phyloP scores from a whole-genome alignment of 2,797 vertebrate genomes.

The Lagodon rhomboides region DNA sequence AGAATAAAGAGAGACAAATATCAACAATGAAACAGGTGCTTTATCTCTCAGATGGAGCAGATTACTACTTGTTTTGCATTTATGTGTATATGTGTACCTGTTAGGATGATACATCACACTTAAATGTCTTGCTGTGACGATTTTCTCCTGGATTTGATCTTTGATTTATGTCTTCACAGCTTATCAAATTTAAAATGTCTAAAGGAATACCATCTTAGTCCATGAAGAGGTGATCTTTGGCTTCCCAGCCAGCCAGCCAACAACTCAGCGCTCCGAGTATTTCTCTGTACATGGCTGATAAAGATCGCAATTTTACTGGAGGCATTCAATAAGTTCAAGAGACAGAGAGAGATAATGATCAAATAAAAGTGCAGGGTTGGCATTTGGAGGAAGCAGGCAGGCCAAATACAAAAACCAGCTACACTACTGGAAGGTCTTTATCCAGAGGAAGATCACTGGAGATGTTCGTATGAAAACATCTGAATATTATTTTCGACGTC shows the following conservation, averaged over 20 bases:
- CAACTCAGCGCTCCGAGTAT: slow-evolving; percentile 20
- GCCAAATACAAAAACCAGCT: slow-evolving; percentile 1
- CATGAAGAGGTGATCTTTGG: slow-evolving; percentile 41
- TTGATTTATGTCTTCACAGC: slow-evolving; percentile 61
- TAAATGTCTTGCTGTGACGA: slow-evolving; percentile 44
- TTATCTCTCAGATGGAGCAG: slow-evolving; percentile 15
- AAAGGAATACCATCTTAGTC: slow-evolving; percentile 29
- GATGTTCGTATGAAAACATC: neutral
- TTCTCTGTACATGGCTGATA: slow-evolving; percentile 44
- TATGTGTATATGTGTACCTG: neutral
- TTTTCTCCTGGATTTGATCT: slow-evolving; percentile 44
- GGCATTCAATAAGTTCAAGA: slow-evolving; percentile 35
- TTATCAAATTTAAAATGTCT: slow-evolving; percentile 65
- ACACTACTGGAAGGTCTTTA: neutral
- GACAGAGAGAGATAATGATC: neutral
- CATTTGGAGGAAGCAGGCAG: slow-evolving; percentile 28
- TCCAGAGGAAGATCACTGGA: neutral
- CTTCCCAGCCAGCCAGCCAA: slow-evolving; percentile 33
- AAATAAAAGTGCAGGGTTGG: slow-evolving; percentile 36
- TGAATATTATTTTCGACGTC: neutral
- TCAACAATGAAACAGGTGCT: slow-evolving; percentile 40
- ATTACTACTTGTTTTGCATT: neutral
- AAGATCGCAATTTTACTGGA: slow-evolving; percentile 51
- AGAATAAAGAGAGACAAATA: slow-evolving; percentile 47
- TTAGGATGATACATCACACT: slow-evolving; percentile 41